Evolutionary conservation across 2,113 vertebrate genomes (phyloP).

Genomic region (Semnopithecus entellus): DNA sequence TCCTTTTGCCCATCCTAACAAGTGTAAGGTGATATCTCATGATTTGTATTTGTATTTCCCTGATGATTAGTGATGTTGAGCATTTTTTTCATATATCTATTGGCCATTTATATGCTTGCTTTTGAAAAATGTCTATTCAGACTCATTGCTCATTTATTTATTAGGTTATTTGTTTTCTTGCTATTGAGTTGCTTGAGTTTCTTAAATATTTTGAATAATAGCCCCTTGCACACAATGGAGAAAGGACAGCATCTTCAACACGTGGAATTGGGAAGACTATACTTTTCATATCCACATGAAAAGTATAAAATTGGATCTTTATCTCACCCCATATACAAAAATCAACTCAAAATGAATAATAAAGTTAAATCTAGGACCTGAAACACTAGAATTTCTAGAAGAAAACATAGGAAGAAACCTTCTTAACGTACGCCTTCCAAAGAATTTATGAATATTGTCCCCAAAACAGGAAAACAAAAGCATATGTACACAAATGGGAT

Average conservation of each 20-base stretch:
- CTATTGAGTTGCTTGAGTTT: not conserved
- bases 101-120: not conserved
- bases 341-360: not conserved
- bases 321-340: not conserved
- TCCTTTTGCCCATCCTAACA: not conserved
- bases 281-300: not conserved
- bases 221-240: not conserved
- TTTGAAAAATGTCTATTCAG: not conserved
- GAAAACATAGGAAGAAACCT: not conserved
- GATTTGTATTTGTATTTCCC: not conserved
- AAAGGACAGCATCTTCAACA: not conserved
- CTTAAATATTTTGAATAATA: not conserved
- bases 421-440: not conserved
- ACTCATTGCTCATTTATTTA: not conserved
- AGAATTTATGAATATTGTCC: not conserved
- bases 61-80: not conserved
- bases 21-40: not conserved
- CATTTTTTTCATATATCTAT: not conserved
- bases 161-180: too few species aligned
- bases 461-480: not conserved
- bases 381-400: not conserved
- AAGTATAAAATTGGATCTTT: not conserved
- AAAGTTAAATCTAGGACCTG: not conserved
- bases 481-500: not conserved
- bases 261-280: not conserved